A percentile compares a stretch with the other conserved stretches of the same genome.
phyloP scores from a whole-genome alignment of 2,888 invertebrate species.

The Pogonocherus hispidulus region DNA sequence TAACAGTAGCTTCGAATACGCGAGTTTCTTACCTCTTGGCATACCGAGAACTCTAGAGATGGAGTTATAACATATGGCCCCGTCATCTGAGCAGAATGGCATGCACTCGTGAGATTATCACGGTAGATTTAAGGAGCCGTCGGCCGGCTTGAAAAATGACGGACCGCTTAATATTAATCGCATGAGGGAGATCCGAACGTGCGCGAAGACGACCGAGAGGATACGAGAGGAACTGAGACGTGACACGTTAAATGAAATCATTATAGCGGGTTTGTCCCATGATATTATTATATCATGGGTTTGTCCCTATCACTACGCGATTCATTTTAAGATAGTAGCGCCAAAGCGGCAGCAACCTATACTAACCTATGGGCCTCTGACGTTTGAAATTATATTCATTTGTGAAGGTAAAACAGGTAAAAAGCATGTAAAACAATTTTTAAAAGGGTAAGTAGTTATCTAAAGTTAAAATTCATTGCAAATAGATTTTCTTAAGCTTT shows the following conservation, averaged over 20 bases:
- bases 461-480: no score
- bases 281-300: no score
- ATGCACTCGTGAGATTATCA: constrained; percentile 62
- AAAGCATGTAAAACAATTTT: no score
- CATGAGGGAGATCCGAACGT: constrained; percentile 27
- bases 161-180: constrained; percentile 62
- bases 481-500: no score
- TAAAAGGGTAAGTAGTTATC: no score
- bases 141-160: constrained; percentile 63
- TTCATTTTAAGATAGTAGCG: no score
- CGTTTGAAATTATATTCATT: no score
- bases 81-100: constrained; percentile 60
- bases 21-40: neutral
- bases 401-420: no score
- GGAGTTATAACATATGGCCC: constrained; percentile 60
- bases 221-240: constrained; percentile 16
- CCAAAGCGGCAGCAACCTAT: no score
- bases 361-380: no score
- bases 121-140: constrained; percentile 64
- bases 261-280: constrained; percentile 30
- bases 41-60: neutral
- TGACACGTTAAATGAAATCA: constrained; percentile 34
- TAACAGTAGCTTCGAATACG: neutral
- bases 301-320: no score
- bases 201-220: neutral